Evolutionary conservation across 2,113 vertebrate species (phyloP).

Genomic region (Tamias sibiricus): DNA sequence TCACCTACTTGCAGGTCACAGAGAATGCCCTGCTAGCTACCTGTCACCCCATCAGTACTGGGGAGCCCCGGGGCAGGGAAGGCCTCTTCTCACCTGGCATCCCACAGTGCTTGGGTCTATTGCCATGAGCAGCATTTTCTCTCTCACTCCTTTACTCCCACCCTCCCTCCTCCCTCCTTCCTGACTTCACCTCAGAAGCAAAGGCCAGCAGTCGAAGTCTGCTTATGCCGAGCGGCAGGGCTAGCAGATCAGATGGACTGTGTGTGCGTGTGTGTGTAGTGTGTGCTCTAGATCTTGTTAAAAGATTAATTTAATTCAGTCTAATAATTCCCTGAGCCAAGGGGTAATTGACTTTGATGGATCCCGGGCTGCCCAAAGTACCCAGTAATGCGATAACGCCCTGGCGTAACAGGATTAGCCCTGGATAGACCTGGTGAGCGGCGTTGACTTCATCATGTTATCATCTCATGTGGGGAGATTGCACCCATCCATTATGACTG

Average conservation of each 20-base stretch:
- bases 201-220: not conserved
- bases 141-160: too few relatives aligned
- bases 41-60: not conserved
- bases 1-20: accelerated
- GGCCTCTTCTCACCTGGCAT: accelerated
- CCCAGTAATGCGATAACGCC: not conserved
- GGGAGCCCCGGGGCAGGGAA: not conserved
- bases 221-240: not conserved
- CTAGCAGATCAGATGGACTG: not conserved
- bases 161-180: too few relatives aligned
- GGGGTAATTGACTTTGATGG: slow-evolving; percentile 43
- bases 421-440: not conserved
- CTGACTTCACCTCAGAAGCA: not conserved
- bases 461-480: slow-evolving; percentile 61
- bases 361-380: not conserved
- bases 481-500: slow-evolving; percentile 14
- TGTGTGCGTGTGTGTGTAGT: not conserved
- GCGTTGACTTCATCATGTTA: slow-evolving; percentile 32
- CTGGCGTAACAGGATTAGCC: not conserved
- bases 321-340: not conserved
- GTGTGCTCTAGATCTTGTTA: slow-evolving; percentile 49
- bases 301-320: slow-evolving; percentile 58
- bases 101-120: accelerated
- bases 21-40: not conserved
- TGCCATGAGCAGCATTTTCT: accelerated